A percentile compares a stretch with the other conserved stretches of the same genome.
Evolutionary conservation across 2,113 vertebrate genomes (phyloP).

Genomic region (Excalfactoria chinensis): DNA sequence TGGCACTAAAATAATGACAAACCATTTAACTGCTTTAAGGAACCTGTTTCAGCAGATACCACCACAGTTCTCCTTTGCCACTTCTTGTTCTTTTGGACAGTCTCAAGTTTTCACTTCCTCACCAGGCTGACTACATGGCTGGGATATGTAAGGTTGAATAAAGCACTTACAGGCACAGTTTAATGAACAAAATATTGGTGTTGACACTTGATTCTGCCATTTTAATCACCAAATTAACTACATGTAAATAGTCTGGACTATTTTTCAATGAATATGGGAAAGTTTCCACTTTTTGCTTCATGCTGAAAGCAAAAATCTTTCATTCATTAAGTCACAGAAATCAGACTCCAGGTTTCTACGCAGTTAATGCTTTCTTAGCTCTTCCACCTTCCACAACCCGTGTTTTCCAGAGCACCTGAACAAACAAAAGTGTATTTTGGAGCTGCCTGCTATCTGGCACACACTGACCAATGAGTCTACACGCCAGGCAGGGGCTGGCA

Average conservation of each 20-base stretch:
- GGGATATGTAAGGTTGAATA: not conserved
- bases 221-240: not conserved
- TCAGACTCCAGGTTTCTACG: not conserved
- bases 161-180: not conserved
- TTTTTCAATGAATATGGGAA: not conserved
- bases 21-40: not conserved
- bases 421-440: not conserved
- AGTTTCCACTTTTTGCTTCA: not conserved
- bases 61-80: not conserved
- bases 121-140: not conserved
- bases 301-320: not conserved
- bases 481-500: rapidly evolving
- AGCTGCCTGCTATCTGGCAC: not conserved
- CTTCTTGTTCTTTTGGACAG: not conserved
- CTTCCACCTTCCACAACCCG: not conserved
- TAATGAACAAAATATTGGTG: rapidly evolving
- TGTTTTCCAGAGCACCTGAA: not conserved
- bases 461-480: rapidly evolving
- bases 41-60: not conserved
- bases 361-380: not conserved
- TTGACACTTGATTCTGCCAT: not conserved
- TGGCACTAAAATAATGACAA: not conserved
- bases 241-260: not conserved
- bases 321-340: not conserved
- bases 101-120: not conserved